Conservation (phyloP, 1,140 invertebrate species). For the Dufourea novaeangliae region DNA sequence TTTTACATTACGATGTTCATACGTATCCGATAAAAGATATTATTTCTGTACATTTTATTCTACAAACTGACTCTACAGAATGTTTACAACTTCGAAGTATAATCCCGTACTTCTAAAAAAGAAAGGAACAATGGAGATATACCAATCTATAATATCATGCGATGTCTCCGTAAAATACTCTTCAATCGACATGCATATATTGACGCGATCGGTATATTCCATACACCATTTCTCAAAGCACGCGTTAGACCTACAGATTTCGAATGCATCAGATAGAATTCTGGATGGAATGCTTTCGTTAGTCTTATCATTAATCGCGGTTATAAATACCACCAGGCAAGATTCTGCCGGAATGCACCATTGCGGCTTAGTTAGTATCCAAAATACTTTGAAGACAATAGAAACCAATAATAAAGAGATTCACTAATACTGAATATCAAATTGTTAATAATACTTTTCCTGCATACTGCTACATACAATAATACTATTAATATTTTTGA, state of each 20-base stretch:
- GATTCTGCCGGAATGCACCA: conserved; percentile 45
- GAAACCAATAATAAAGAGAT: conserved; percentile 38
- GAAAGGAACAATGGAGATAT: conserved; percentile 13
- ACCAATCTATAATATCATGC: not conserved
- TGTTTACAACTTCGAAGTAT: conserved; percentile 38
- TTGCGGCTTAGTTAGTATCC: not conserved
- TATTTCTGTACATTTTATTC: conserved; percentile 62
- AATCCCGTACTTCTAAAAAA: conserved; percentile 22
- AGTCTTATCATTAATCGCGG: conserved; percentile 42
- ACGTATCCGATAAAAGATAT: conserved; percentile 55
- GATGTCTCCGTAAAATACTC: not conserved
- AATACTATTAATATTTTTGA: not conserved
- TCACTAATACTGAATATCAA: conserved; percentile 58
- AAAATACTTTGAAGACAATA: conserved; percentile 17
- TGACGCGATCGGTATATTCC: conserved; percentile 13
- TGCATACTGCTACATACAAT: not conserved
- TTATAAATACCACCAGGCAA: conserved; percentile 47
- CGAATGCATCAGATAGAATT: conserved; percentile 37
- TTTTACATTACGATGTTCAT: conserved; percentile 66
- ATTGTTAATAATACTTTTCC: conserved; percentile 30
- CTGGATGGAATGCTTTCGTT: conserved; percentile 64
- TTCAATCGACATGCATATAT: not conserved
- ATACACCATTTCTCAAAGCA: conserved; percentile 26
- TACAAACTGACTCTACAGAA: conserved; percentile 59
- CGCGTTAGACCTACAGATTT: conserved; percentile 44